Evolutionary conservation across 2,888 invertebrate species (phyloP).

Genomic region (Mimachlamys varia): DNA sequence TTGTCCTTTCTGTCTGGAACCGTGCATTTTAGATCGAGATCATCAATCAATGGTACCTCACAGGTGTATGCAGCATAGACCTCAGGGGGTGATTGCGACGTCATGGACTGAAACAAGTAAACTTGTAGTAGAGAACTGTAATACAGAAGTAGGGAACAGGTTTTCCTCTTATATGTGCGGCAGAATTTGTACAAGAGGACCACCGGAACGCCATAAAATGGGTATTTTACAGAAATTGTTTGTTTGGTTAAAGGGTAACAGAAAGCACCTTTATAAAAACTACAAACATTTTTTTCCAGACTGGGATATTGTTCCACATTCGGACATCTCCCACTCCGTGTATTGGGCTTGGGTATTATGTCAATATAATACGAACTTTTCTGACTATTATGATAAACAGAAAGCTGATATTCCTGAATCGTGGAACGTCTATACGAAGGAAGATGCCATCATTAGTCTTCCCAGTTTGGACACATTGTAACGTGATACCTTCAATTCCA

Average conservation of each 20-base stretch:
- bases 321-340: no score
- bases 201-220: background rate
- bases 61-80: slow-evolving; percentile 43
- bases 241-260: no score
- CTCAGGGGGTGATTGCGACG: background rate
- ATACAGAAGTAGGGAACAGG: background rate
- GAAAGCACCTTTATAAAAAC: background rate
- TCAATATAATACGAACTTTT: no score
- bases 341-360: no score
- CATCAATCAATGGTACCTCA: background rate
- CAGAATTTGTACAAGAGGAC: background rate
- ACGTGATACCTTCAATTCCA: no score
- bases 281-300: slow-evolving; percentile 12
- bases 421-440: no score
- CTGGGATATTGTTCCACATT: slow-evolving; percentile 40
- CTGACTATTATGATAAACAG: no score
- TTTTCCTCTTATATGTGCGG: background rate
- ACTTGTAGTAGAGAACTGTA: background rate
- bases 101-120: fast-evolving
- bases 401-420: no score
- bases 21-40: background rate
- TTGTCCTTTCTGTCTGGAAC: slow-evolving; percentile 43
- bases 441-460: no score
- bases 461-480: no score
- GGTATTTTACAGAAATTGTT: background rate